Evolutionary conservation across 2,797 vertebrate genomes (phyloP).

Genomic region (Myotis myotis): DNA sequence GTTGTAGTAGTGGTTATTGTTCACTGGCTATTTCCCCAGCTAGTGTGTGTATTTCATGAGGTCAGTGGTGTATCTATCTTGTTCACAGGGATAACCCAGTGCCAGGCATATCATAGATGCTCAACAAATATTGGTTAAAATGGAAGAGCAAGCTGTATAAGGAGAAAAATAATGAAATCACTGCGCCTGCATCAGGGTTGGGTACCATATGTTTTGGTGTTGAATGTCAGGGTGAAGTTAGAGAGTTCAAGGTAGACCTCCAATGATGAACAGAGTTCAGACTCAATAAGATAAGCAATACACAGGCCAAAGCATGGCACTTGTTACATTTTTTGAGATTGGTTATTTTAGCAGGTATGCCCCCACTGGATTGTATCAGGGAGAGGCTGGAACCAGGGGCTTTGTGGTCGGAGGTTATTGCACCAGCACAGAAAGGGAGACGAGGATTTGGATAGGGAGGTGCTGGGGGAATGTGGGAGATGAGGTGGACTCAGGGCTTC

Average conservation of each 20-base stretch:
- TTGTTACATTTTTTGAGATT: not conserved
- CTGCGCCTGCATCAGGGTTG: not conserved
- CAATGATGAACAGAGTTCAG: not conserved
- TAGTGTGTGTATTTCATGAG: not conserved
- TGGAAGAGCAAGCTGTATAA: not conserved
- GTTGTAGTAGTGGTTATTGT: not conserved
- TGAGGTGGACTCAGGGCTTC: not conserved
- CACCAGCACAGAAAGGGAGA: not conserved
- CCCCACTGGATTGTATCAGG: not conserved
- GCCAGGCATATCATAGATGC: not conserved
- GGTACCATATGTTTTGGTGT: not conserved
- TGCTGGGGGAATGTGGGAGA: not conserved
- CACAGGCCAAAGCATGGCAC: not conserved
- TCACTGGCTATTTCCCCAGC: not conserved
- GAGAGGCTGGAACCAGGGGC: not conserved
- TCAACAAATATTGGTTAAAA: not conserved
- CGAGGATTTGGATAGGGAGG: not conserved
- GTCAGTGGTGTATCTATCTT: not conserved
- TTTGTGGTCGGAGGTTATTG: not conserved
- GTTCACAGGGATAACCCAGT: not conserved
- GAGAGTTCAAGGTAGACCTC: not conserved
- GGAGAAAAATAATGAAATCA: not conserved
- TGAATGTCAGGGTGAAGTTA: not conserved
- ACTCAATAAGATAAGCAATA: not conserved
- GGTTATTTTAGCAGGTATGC: not conserved